Conservation (phyloP, 2,797 vertebrate genomes). For the Xenops minutus region DNA sequence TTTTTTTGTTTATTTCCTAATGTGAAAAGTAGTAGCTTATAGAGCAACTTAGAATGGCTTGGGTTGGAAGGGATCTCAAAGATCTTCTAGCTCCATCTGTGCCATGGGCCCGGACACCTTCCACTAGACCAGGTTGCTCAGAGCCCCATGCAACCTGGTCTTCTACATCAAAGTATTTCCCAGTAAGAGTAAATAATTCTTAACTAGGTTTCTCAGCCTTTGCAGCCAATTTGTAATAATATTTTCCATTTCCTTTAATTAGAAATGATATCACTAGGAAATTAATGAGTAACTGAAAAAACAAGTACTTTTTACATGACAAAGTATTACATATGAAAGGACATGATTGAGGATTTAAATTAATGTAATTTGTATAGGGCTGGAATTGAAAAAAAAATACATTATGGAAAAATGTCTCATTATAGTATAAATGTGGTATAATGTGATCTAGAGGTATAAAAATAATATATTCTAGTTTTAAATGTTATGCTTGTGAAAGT, state of each 20-base stretch:
- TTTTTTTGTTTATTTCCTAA: constrained; percentile 13
- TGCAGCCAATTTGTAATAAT: not conserved
- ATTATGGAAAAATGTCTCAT: not conserved
- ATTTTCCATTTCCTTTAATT: not conserved
- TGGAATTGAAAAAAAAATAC: not conserved
- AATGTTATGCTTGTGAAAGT: not conserved
- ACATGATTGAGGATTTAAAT: rapidly evolving
- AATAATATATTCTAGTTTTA: not conserved
- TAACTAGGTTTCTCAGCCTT: not conserved
- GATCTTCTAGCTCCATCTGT: not conserved
- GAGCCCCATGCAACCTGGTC: not conserved
- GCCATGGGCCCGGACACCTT: not conserved
- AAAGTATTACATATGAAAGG: not conserved
- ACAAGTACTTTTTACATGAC: not conserved
- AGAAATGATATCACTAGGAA: not conserved
- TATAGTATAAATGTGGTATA: not conserved
- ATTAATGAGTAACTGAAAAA: not conserved
- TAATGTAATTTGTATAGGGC: not conserved
- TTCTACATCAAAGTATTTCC: not conserved
- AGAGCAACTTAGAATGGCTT: not conserved
- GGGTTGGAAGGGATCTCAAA: not conserved
- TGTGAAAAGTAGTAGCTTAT: not conserved
- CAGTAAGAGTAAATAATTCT: not conserved
- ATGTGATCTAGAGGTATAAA: not conserved
- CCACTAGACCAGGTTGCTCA: not conserved